A percentile compares a stretch with the other conserved stretches of the same genome.
These are phyloP conservation scores for Bombus impatiens DNA, from an alignment of 1,140 invertebrate species.

Conservation along the genomic window DNA sequence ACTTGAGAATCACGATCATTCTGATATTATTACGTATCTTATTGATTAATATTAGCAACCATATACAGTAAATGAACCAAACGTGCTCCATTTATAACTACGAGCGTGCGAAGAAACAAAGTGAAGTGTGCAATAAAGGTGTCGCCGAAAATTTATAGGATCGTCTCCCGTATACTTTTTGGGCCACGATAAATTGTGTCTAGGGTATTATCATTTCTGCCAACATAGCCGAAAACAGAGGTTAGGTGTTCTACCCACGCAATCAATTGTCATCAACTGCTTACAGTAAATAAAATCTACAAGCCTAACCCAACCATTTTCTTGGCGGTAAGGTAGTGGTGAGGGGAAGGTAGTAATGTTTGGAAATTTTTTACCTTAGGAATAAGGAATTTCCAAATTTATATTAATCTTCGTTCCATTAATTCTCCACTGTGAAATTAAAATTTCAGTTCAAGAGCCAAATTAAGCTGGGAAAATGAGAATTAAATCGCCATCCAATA, in stretches of 20 bases:
- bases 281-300: neutral
- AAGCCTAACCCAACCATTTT: too few species aligned
- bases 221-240: neutral
- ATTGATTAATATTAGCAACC: neutral
- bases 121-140: constrained; percentile 29
- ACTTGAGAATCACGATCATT: neutral
- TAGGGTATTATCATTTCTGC: neutral
- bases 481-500: neutral
- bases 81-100: neutral
- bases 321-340: too few species aligned
- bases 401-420: neutral
- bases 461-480: neutral
- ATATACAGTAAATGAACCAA: neutral
- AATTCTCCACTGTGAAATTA: neutral
- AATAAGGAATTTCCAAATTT: neutral
- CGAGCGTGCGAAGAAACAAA: neutral
- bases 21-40: too few species aligned
- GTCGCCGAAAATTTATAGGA: constrained; percentile 18
- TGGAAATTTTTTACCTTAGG: too few species aligned
- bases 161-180: neutral
- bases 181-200: neutral
- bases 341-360: too few species aligned
- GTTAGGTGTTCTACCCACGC: neutral
- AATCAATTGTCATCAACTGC: neutral
- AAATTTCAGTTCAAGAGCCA: too few species aligned